Conservation (phyloP, 2,888 invertebrate genomes). For the Falcaria lacertinaria region DNA sequence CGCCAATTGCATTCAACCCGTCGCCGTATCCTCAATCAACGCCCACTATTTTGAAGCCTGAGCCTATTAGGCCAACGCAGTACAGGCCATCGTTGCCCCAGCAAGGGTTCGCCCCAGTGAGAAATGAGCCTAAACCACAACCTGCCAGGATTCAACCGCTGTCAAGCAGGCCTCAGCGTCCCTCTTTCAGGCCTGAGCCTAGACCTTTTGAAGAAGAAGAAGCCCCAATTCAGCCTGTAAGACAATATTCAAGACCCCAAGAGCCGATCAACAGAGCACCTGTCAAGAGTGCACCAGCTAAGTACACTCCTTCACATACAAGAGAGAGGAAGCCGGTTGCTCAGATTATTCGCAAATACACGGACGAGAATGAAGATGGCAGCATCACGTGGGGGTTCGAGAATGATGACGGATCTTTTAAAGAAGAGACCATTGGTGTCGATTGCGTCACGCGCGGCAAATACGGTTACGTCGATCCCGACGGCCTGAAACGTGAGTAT, state of each 20-base stretch:
- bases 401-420: conserved; percentile 92
- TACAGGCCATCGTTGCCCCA: conserved; percentile 61
- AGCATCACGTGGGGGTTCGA: conserved; percentile 94
- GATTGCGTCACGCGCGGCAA: conserved; percentile 88
- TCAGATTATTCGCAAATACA: conserved; percentile 84
- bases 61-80: conserved; percentile 66
- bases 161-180: conserved; percentile 71
- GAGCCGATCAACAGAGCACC: conserved; percentile 58
- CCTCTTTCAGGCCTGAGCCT: conserved; percentile 73
- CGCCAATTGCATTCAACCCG: conserved; percentile 63
- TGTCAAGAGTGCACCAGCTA: conserved; percentile 56
- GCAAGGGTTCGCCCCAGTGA: conserved; percentile 60
- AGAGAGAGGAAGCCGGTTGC: conserved; percentile 84
- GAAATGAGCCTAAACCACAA: conserved; percentile 65
- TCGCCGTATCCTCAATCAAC: conserved; percentile 66
- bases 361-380: conserved; percentile 89
- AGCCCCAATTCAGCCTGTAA: conserved; percentile 59
- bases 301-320: conserved; percentile 55
- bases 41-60: conserved; percentile 51
- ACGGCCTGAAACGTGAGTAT: conserved; percentile 89
- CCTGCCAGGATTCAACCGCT: conserved; percentile 68
- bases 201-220: conserved; percentile 72
- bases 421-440: conserved; percentile 89
- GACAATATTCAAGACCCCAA: conserved; percentile 69
- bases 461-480: conserved; percentile 92